Percentiles rank a stretch among this genome's conserved stretches.
phyloP scores from a whole-genome alignment of 2,888 invertebrate species.

The Eupithecia subfuscata region DNA sequence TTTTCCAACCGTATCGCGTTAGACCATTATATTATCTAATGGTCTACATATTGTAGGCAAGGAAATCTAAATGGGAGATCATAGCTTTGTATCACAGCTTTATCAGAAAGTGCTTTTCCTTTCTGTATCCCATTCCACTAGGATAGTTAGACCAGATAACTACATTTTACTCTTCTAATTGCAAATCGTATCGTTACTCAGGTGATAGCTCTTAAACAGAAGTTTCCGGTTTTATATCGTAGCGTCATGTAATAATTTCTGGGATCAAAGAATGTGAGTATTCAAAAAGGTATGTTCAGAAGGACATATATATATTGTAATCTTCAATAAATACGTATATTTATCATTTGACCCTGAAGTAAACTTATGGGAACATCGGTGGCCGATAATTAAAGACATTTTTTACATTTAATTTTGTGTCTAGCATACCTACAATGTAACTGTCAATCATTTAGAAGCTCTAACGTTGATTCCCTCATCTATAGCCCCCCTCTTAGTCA shows the following conservation, averaged over 20 bases:
- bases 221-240: not conserved
- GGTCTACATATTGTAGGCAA: not conserved
- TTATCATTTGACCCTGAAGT: not conserved
- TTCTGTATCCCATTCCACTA: not conserved
- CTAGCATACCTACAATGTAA: not conserved
- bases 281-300: not conserved
- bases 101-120: not conserved
- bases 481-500: not conserved
- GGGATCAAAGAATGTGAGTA: not conserved
- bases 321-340: not conserved
- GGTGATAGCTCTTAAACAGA: not conserved
- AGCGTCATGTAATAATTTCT: not conserved
- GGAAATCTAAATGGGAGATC: slow-evolving; percentile 5
- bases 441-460: slow-evolving; percentile 4
- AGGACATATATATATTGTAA: not conserved
- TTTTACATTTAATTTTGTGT: not conserved
- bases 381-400: not conserved
- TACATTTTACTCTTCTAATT: not conserved
- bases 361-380: not conserved
- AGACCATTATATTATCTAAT: not conserved
- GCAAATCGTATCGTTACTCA: not conserved
- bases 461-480: not conserved
- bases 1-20: not conserved
- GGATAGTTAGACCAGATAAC: not conserved
- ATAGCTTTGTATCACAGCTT: not conserved